These are phyloP conservation scores for Calycopis cecrops DNA, from an alignment of 1,140 invertebrate species.

Conservation along the genomic window DNA sequence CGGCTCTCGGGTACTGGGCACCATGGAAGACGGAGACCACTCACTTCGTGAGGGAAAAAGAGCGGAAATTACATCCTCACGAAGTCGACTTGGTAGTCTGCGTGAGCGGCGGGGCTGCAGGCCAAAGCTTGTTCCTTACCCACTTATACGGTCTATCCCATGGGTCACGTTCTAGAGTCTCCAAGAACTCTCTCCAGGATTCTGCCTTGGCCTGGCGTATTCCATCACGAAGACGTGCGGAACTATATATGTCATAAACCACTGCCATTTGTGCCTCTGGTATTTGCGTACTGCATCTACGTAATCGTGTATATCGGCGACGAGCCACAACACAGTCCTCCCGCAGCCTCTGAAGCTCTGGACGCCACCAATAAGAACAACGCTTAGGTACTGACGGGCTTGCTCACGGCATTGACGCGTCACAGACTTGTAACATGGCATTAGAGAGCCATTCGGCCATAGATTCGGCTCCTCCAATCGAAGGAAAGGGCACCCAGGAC, in stretches of 20 bases:
- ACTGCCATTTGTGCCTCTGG: neutral
- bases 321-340: neutral
- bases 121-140: slow-evolving; percentile 4
- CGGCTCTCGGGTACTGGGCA: neutral
- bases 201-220: neutral
- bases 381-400: neutral
- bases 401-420: neutral
- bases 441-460: neutral
- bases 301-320: neutral
- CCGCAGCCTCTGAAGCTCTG: neutral
- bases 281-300: neutral
- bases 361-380: neutral
- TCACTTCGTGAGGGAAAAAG: neutral
- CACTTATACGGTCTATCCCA: slow-evolving; percentile 14
- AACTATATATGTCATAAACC: neutral
- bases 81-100: neutral
- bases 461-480: slow-evolving; percentile 50
- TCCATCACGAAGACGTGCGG: neutral
- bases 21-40: neutral
- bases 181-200: neutral
- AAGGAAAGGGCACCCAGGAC: neutral
- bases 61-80: neutral
- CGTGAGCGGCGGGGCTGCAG: slow-evolving; percentile 4
- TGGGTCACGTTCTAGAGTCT: slow-evolving; percentile 8
- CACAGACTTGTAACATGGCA: neutral